phyloP scores from a whole-genome alignment of 1,140 invertebrate species.

The Lepidurus apus region DNA sequence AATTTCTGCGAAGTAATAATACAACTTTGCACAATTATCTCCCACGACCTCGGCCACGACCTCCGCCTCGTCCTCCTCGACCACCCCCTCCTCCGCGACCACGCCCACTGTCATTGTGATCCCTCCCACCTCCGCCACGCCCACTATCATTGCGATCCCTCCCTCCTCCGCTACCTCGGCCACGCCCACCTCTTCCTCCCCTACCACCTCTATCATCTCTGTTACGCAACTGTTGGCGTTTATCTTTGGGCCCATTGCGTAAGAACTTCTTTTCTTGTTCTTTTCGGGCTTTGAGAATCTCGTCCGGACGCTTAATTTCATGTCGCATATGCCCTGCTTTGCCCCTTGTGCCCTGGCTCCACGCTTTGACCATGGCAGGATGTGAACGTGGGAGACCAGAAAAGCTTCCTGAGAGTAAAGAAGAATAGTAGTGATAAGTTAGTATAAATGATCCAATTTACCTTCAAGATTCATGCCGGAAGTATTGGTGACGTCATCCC shows the following conservation, averaged over 20 bases:
- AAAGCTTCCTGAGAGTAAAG: conserved; percentile 36
- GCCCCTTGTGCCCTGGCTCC: conserved; percentile 38
- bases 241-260: conserved; percentile 40
- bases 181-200: conserved; percentile 16
- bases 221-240: background rate
- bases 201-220: conserved; percentile 20
- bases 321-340: conserved; percentile 42
- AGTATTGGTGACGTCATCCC: conserved; percentile 20
- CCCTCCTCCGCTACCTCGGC: conserved; percentile 25
- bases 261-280: conserved; percentile 51
- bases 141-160: background rate
- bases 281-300: conserved; percentile 62
- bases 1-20: too few relatives aligned
- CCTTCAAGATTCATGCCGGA: conserved; percentile 33
- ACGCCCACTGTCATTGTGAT: background rate
- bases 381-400: conserved; percentile 29
- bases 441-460: background rate
- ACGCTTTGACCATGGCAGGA: conserved; percentile 33
- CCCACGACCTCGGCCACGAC: background rate
- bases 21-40: background rate
- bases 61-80: conserved; percentile 16
- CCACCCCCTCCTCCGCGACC: conserved; percentile 20
- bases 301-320: conserved; percentile 61
- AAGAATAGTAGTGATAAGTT: conserved; percentile 26
- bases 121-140: background rate